These are phyloP conservation scores for Natrix natrix DNA, from an alignment of 2,797 vertebrate genomes.

Conservation along the genomic window DNA sequence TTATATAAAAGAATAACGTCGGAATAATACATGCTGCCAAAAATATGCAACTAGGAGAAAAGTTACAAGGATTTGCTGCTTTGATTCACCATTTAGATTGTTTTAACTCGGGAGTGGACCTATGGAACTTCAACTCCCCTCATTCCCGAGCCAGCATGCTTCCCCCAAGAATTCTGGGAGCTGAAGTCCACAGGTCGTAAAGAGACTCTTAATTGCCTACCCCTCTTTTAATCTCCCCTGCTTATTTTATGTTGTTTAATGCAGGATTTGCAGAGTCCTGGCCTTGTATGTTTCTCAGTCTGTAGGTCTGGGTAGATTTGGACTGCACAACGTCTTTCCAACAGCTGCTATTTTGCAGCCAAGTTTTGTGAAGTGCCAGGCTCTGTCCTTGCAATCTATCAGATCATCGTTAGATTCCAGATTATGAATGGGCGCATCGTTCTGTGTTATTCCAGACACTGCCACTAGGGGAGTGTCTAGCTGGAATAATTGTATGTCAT, in stretches of 20 bases:
- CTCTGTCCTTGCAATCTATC: not conserved
- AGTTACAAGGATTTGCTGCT: not conserved
- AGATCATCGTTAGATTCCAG: not conserved
- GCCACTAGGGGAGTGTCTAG: not conserved
- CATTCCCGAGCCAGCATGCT: too few species aligned
- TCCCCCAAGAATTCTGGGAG: not conserved
- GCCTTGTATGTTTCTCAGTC: not conserved
- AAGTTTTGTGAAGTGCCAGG: not conserved
- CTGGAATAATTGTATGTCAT: not conserved
- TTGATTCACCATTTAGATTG: not conserved
- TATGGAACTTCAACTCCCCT: not conserved
- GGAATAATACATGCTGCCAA: not conserved
- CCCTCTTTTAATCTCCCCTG: not conserved
- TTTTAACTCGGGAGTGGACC: not conserved
- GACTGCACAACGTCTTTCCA: not conserved
- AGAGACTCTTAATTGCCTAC: not conserved
- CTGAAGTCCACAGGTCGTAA: not conserved
- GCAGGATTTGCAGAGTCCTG: not conserved
- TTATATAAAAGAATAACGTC: not conserved
- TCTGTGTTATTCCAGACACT: not conserved
- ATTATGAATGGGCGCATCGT: not conserved
- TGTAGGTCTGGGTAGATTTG: not conserved
- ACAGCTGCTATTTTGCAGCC: not conserved
- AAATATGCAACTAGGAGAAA: not conserved
- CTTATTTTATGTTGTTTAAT: not conserved